Evolutionary conservation across 2,113 vertebrate genomes (phyloP).

Genomic region (Mesoclemmys tuberculata): DNA sequence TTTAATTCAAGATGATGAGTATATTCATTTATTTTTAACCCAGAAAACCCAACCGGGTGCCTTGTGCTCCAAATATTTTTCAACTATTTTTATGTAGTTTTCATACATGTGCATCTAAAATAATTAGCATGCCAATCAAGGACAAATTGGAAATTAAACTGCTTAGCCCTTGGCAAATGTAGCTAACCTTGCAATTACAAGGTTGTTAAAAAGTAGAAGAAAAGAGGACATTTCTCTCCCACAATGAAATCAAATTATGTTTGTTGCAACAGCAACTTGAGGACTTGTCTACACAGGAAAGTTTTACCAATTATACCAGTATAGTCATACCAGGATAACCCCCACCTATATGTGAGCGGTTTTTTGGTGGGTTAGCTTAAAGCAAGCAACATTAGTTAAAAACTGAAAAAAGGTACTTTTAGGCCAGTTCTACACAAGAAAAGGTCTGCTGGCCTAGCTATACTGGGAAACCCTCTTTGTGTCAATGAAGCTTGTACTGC

Average conservation of each 20-base stretch:
- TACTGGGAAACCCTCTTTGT: not conserved
- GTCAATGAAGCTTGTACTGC: not conserved
- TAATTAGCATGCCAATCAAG: slow-evolving; percentile 56
- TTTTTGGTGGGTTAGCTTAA: not conserved
- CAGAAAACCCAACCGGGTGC: not conserved
- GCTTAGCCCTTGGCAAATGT: slow-evolving; percentile 16
- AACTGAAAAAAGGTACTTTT: not conserved
- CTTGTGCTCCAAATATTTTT: not conserved
- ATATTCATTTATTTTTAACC: slow-evolving; percentile 22
- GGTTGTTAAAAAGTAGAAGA: not conserved
- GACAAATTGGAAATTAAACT: slow-evolving; percentile 58
- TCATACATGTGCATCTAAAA: not conserved
- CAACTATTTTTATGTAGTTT: not conserved
- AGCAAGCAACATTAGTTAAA: not conserved
- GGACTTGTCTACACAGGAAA: not conserved
- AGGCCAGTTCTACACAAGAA: not conserved
- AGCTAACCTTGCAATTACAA: not conserved
- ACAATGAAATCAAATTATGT: not conserved
- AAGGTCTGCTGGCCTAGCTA: not conserved
- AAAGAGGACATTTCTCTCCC: not conserved
- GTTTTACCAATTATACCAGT: not conserved
- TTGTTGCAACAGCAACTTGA: not conserved
- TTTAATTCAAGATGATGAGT: not conserved
- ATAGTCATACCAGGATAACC: not conserved
- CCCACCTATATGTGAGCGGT: not conserved